Conservation (phyloP, 2,113 vertebrate genomes). For the Peromyscus californicus region DNA sequence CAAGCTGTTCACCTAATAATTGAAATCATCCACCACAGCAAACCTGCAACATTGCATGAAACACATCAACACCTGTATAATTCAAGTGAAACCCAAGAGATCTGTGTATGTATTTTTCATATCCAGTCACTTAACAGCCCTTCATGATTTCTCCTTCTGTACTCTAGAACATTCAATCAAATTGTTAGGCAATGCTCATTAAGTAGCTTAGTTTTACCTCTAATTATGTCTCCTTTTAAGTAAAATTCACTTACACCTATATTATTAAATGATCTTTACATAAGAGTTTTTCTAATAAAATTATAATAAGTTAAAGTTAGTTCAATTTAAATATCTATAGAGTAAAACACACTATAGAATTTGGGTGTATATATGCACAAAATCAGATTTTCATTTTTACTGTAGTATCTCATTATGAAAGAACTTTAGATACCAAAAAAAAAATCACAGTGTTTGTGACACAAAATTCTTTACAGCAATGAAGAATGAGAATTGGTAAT, state of each 20-base stretch:
- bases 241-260: neutral
- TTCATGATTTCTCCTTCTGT: neutral
- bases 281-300: neutral
- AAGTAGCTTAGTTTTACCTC: neutral
- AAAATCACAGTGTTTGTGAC: neutral
- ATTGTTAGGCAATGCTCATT: neutral
- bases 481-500: neutral
- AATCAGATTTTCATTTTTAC: neutral
- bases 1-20: neutral
- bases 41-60: neutral
- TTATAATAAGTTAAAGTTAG: neutral
- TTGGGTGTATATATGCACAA: neutral
- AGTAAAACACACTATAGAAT: slow-evolving; percentile 4
- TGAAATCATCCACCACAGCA: neutral
- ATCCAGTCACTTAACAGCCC: neutral
- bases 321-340: neutral
- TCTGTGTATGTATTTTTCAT: neutral
- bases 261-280: neutral
- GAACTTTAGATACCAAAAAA: slow-evolving; percentile 37
- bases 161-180: neutral
- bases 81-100: neutral
- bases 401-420: slow-evolving; percentile 12
- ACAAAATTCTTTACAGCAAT: neutral
- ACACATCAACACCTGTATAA: neutral
- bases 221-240: neutral